Conservation (phyloP, 2,113 vertebrate genomes). For the Morone chrysops region DNA sequence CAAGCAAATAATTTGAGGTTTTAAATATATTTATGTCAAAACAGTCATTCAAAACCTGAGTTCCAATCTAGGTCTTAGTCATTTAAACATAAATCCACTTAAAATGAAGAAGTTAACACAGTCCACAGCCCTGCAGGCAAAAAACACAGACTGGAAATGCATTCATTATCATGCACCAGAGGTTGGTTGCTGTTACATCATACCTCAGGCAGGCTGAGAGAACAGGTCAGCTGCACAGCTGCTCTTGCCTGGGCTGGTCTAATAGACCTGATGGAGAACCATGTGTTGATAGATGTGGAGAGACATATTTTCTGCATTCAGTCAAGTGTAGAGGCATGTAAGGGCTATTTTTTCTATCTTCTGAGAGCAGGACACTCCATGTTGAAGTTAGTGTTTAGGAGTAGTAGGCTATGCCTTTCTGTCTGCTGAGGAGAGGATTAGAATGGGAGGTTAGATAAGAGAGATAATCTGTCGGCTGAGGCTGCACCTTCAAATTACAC, state of each 20-base stretch:
- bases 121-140: conserved; percentile 48
- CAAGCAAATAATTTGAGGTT: background rate
- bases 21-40: conserved; percentile 8
- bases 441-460: conserved; percentile 44
- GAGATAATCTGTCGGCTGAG: conserved; percentile 41
- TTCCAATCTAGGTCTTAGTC: background rate
- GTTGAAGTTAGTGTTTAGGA: conserved; percentile 30
- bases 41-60: background rate
- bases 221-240: conserved; percentile 71
- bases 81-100: conserved; percentile 16
- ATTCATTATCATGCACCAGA: conserved; percentile 72
- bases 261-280: conserved; percentile 62
- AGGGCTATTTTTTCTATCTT: conserved; percentile 17
- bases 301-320: conserved; percentile 43
- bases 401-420: conserved; percentile 17
- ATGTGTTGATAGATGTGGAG: conserved; percentile 62
- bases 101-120: conserved; percentile 42
- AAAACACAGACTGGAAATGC: conserved; percentile 66
- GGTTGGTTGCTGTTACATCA: conserved; percentile 68
- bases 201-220: conserved; percentile 54
- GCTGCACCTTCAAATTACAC: conserved; percentile 15
- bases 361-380: conserved; percentile 15
- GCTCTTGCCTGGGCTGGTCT: conserved; percentile 47
- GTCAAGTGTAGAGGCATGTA: conserved; percentile 41
- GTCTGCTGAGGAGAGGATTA: conserved; percentile 50